These are phyloP conservation scores for Aplodontia rufa DNA, from an alignment of 2,113 vertebrate genomes.

Conservation along the genomic window DNA sequence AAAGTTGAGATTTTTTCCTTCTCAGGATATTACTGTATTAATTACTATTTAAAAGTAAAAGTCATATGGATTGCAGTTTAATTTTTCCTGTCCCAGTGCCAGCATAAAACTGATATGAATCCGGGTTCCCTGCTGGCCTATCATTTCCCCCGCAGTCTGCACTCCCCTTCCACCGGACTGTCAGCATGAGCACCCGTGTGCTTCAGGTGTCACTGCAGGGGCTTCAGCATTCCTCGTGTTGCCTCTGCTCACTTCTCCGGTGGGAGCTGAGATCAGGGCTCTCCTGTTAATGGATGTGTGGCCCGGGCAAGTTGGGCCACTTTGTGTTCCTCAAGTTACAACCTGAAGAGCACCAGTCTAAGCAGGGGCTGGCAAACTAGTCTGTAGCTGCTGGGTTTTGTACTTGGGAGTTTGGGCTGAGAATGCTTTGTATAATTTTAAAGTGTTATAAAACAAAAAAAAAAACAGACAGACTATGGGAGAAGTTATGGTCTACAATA, in stretches of 20 bases:
- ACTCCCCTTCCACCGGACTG: not conserved
- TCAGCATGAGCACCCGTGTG: not conserved
- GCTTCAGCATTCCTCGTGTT: not conserved
- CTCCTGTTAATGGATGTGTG: not conserved
- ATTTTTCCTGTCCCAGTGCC: not conserved
- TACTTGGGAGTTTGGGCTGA: not conserved
- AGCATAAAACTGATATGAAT: not conserved
- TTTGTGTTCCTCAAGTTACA: not conserved
- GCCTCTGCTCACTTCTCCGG: not conserved
- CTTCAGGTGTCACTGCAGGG: not conserved
- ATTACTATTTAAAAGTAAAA: not conserved
- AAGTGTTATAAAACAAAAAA: not conserved
- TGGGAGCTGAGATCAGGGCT: not conserved
- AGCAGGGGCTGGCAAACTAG: not conserved
- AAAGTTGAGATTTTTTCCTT: not conserved
- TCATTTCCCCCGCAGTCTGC: not conserved
- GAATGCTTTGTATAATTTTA: slow-evolving; percentile 2
- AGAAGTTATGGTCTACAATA: not conserved
- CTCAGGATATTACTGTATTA: not conserved
- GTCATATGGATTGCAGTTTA: not conserved
- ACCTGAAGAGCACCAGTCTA: not conserved
- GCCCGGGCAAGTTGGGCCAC: not conserved
- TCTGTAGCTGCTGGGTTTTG: not conserved
- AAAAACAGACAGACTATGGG: not conserved
- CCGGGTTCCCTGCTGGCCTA: not conserved